Conservation (phyloP, 1,140 invertebrate genomes). For the Aphaenogaster ashmeadi region DNA sequence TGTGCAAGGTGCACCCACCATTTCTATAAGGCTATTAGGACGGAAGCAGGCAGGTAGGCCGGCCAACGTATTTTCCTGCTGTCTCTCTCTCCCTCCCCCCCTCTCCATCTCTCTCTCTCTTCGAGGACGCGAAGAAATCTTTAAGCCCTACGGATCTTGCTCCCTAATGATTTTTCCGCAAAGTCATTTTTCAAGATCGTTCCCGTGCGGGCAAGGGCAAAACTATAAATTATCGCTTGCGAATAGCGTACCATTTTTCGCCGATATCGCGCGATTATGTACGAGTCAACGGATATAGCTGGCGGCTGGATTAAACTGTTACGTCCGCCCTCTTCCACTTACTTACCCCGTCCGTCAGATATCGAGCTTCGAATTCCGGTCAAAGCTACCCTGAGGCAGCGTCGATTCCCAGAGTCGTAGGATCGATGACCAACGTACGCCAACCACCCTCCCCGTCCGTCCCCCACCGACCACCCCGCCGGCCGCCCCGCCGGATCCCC, state of each 20-base stretch:
- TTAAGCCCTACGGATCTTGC: not conserved
- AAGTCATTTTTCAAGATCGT: not conserved
- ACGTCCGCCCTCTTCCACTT: constrained; percentile 74
- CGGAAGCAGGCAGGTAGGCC: constrained; percentile 22
- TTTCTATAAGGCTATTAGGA: constrained; percentile 69
- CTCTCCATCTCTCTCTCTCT: not conserved
- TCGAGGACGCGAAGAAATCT: not conserved
- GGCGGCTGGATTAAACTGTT: constrained; percentile 72
- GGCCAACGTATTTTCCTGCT: constrained; percentile 2
- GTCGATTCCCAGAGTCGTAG: constrained; percentile 73
- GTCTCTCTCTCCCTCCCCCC: not conserved
- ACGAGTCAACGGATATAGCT: constrained; percentile 59
- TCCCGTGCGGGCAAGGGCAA: no score
- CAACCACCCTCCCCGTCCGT: constrained; percentile 12
- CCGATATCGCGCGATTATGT: constrained; percentile 51
- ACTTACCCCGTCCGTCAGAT: constrained; percentile 72
- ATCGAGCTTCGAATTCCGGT: constrained; percentile 65
- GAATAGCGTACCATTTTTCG: constrained; percentile 14
- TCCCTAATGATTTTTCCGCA: not conserved
- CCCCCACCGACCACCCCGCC: not conserved
- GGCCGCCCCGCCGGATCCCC: not conserved
- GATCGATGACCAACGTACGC: constrained; percentile 77
- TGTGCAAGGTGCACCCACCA: constrained; percentile 67
- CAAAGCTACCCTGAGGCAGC: constrained; percentile 63
- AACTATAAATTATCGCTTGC: constrained; percentile 2